Base-by-base conservation (phyloP, 2,113 vertebrate genomes). In the Macroglossus sobrinus region DNA sequence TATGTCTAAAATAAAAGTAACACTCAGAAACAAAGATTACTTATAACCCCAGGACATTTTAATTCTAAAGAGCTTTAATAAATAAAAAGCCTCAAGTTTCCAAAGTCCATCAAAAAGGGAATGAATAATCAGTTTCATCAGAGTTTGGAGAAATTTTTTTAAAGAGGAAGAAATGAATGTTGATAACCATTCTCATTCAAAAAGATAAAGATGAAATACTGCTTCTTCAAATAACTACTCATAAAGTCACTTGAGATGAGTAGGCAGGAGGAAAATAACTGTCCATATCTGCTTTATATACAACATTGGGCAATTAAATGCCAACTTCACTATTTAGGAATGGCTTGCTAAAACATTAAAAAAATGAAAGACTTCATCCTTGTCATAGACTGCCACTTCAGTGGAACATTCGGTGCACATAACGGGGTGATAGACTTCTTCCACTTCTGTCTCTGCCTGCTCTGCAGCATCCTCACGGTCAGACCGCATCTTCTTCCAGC, bases 331-430 rank as follows among this genome's bases (percentile, higher is more conserved):
- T 91, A 53, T 74, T 99, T 98, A 99, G 98, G 98, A 99, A 97
- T 99, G 99, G 96, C 99, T 99, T 95, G 99, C 99, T 91, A 99
- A 98, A 98, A 99, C 99, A 97, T 99, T 99, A 97, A 99, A 99
- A 98, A 99, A 99, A 97, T 99, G 99, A 89, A 99, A 99, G 84
- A 99, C 99, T 97, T 99, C 99, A 2, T 99, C 99, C 91, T 99
- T 99, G 97, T 99, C 99, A n/a, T 99, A 99, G 84, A 99, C 99
- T 1, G 99, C 99, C 89, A 99, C 99, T 98, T 99, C 99, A 0
- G 99, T 99, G 91, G 99, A 99, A 95, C 99, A 99, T 94, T 99
- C 99, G 0, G 98, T 98, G 97, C 99, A 99, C 93, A 98, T 98
- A 18, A 99, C 99, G 0, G 99, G 99, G 94, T 99, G 99, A 98